phyloP scores from a whole-genome alignment of 1,140 invertebrate species.

The Metopolophium dirhodum region DNA sequence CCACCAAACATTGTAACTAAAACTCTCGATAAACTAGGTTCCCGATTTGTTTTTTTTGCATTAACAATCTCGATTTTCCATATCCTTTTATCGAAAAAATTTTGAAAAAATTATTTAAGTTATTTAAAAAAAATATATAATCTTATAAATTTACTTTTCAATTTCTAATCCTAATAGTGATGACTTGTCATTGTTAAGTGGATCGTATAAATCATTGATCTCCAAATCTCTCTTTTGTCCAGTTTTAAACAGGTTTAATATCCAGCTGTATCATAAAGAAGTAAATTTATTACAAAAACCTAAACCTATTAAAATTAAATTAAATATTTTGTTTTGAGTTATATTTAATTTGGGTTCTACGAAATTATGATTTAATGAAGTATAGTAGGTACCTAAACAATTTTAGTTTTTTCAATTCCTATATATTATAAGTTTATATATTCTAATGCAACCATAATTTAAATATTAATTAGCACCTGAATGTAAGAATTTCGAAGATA shows the following conservation, averaged over 20 bases:
- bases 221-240: conserved; percentile 73
- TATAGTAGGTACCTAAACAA: not conserved
- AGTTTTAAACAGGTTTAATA: conserved; percentile 71
- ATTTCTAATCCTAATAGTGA: conserved; percentile 67
- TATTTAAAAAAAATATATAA: not conserved
- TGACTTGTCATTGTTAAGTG: conserved; percentile 70
- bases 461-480: conserved; percentile 63
- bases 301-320: not conserved
- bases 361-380: not conserved
- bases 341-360: not conserved
- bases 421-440: not conserved
- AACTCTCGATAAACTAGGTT: conserved; percentile 67
- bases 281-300: not conserved
- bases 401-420: not conserved
- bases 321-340: not conserved
- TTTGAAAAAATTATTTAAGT: not conserved
- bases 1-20: conserved; percentile 67
- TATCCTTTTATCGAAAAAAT: conserved; percentile 43
- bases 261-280: conserved; percentile 67
- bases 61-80: conserved; percentile 61
- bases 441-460: not conserved
- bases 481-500: conserved; percentile 67
- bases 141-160: conserved; percentile 60
- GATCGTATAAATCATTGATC: conserved; percentile 73
- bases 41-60: conserved; percentile 61